Percentiles rank a stretch among this genome's conserved stretches.
Conservation (phyloP, 2,797 vertebrate species). For the Hirundo rustica region DNA sequence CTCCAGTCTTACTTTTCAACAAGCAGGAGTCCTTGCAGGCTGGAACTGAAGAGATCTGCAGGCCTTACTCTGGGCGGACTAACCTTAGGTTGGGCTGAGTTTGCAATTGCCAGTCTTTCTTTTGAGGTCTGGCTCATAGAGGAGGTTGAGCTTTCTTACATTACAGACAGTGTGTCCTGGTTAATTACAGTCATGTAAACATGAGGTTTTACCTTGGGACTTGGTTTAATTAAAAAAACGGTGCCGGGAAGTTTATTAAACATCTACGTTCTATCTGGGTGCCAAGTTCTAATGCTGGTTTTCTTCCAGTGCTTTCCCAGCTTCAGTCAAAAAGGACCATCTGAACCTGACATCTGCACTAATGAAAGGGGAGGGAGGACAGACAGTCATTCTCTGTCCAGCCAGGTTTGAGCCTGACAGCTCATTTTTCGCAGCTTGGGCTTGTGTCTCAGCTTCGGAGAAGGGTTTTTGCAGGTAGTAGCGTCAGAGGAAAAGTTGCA, state of each 20-base stretch:
- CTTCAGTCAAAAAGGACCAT: conserved; percentile 17
- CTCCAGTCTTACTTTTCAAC: neutral
- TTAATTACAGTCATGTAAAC: conserved; percentile 60
- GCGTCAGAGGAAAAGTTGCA: neutral
- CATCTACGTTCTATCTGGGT: neutral
- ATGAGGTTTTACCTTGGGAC: conserved; percentile 29
- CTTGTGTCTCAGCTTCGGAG: neutral
- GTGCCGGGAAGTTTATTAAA: conserved; percentile 40
- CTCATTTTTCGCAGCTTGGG: neutral
- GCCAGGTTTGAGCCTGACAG: neutral
- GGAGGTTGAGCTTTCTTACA: conserved; percentile 21
- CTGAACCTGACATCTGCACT: conserved; percentile 9
- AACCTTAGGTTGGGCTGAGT: neutral
- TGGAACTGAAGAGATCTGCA: neutral
- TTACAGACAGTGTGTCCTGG: neutral
- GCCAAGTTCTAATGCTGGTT: neutral
- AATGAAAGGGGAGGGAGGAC: conserved; percentile 30
- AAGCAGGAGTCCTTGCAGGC: neutral
- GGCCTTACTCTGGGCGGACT: neutral
- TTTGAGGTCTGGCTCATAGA: neutral
- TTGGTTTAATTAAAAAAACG: conserved; percentile 62
- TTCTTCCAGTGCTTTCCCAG: conserved; percentile 9
- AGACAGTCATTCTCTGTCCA: neutral
- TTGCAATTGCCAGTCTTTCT: neutral
- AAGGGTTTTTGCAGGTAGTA: neutral